Base-by-base conservation (phyloP, 2,888 invertebrate species). In the Eurytoma californica region DNA sequence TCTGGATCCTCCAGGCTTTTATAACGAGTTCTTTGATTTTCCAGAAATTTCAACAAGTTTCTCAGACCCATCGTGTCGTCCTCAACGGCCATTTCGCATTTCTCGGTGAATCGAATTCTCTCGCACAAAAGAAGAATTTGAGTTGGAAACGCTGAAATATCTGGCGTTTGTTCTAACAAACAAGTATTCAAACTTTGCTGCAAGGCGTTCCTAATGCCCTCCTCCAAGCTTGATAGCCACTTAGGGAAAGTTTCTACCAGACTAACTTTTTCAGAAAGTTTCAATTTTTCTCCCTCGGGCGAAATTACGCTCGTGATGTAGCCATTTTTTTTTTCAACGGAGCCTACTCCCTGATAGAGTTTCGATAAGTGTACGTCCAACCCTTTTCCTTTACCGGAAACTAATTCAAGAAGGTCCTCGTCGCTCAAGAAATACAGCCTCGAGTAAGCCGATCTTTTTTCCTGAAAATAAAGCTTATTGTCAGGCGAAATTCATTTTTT, bases 381-480 rank as follows among this genome's bases (percentile, higher is more conserved):
- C 4, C 88, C 87, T 72, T 85, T 86, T 12, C 82, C 85, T 60
- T 86, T 88, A 4, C 87, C 88, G n/a, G 90, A 90, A 61, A 99
- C 93, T 81, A 99, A 94, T 92, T 99, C 99, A 77, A 99, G 91
- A 74, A 99, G 92, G 90, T 99, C 99, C 87, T 99, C 99, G 88
- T 99, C 99, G 80, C 98, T 98, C 82, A 99, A 92, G 89, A 99
- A 99, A 89, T 98, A 97, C 85, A 99, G 96, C 79, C 99, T 92
- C 9, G 99, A 98, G 91, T 99, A 99, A 68, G 94, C 93, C 0
- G 95, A 94, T 58, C 99, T 93, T 91, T 99, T 99, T 84, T 97
- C 97, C 97, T 98, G 90, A 70, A 83, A 79, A 77, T 47, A 66
- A 69, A 16, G n/a, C 75, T 53, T 53, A 72, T 30, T 63, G 18